Conservation (phyloP, 1,140 invertebrate species). For the Archegozetes longisetosus region DNA sequence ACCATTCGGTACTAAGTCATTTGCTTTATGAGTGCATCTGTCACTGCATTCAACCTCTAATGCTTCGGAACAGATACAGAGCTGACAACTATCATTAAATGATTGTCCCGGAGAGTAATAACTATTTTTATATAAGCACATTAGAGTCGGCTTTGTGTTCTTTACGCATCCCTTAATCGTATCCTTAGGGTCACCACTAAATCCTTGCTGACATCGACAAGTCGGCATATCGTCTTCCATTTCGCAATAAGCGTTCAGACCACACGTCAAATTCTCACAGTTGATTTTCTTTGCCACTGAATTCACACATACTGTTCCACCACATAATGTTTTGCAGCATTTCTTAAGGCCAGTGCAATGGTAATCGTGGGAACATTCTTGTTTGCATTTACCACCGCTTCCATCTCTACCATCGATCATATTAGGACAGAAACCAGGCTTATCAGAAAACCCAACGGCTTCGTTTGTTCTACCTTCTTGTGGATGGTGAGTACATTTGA, state of each 20-base stretch:
- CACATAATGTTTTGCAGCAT: slow-evolving; percentile 22
- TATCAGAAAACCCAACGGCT: background rate
- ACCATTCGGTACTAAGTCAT: background rate
- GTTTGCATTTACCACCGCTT: background rate
- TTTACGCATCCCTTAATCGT: slow-evolving; percentile 23
- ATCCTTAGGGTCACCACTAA: slow-evolving; percentile 29
- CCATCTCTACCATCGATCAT: background rate
- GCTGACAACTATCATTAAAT: slow-evolving; percentile 4
- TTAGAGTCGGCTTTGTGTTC: slow-evolving; percentile 14
- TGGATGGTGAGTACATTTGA: slow-evolving; percentile 37
- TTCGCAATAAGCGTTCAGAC: slow-evolving; percentile 24
- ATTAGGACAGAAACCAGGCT: slow-evolving; percentile 9
- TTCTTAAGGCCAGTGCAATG: slow-evolving; percentile 20
- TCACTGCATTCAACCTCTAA: slow-evolving; percentile 10
- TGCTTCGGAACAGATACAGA: slow-evolving; percentile 10
- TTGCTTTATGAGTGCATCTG: background rate
- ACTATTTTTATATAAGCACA: background rate
- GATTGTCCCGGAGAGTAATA: slow-evolving; percentile 3
- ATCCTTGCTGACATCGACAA: slow-evolving; percentile 29
- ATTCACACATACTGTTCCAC: slow-evolving; percentile 18
- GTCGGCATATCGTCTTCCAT: slow-evolving; percentile 4
- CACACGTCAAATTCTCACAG: slow-evolving; percentile 21
- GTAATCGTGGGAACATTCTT: slow-evolving; percentile 21
- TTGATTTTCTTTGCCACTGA: slow-evolving; percentile 18
- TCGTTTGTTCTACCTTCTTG: background rate